Evolutionary conservation across 2,888 invertebrate species (phyloP).

Genomic region (Euspilapteryx auroguttella): DNA sequence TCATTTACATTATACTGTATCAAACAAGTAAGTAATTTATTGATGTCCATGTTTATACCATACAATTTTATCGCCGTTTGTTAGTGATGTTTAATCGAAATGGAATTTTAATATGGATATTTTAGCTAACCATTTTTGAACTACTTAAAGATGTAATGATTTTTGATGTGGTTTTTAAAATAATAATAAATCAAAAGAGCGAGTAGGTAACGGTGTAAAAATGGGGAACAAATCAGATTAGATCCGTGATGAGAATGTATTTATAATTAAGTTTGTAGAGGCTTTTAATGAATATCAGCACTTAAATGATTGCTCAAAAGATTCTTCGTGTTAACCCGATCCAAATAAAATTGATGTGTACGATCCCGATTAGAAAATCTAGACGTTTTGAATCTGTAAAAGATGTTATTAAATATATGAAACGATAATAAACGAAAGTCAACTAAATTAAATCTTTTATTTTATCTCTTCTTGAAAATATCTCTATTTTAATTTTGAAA

Average conservation of each 20-base stretch:
- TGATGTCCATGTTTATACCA: background rate
- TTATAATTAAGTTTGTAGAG: slow-evolving; percentile 10
- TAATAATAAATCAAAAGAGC: no score
- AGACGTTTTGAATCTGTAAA: slow-evolving; percentile 19
- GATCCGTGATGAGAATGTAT: no score
- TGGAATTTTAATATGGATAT: slow-evolving; percentile 1
- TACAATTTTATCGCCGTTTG: slow-evolving; percentile 11
- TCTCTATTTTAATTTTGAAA: no score
- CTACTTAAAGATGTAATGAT: no score
- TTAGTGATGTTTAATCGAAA: slow-evolving; percentile 3
- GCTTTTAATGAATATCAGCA: slow-evolving; percentile 6
- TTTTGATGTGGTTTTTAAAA: no score
- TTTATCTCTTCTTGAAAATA: no score
- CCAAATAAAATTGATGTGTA: slow-evolving; percentile 18
- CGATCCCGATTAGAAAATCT: slow-evolving; percentile 19
- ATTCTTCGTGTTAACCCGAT: slow-evolving; percentile 31
- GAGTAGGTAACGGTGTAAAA: no score
- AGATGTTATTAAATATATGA: slow-evolving; percentile 31
- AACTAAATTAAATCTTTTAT: slow-evolving; percentile 20
- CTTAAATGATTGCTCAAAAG: slow-evolving; percentile 31
- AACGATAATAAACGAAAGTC: slow-evolving; percentile 39
- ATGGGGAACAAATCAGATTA: no score
- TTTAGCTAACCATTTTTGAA: no score
- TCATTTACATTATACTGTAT: slow-evolving; percentile 24
- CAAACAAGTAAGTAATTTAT: background rate